Base-by-base conservation (phyloP, 2,888 invertebrate genomes). In the Geophilus truncorum region DNA sequence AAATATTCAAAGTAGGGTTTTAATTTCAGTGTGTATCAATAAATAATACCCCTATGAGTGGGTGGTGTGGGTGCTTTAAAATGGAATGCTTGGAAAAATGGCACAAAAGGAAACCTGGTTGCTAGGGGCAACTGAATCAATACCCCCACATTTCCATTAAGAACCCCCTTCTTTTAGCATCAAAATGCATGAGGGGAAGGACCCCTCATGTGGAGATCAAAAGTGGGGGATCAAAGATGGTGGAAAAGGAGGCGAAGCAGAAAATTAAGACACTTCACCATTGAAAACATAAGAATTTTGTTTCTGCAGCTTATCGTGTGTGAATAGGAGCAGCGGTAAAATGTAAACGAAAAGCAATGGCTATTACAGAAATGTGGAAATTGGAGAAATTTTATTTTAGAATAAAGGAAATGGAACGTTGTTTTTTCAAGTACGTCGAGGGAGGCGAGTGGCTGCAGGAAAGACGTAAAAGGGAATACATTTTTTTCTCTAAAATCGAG, bases 181-280 rank as follows among this genome's bases (percentile, higher is more conserved):
- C 62, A 62, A 62, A 62, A 62, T 62, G 62, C 62, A 62, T 62
- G 62, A 62, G 62, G 62, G 62, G 62, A 62, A 62, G 28, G 23
- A 62, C 62, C 62, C 45, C 62, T 62, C 62, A 62, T 62, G 62
- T 62, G 62, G 62, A 62, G 62, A 62, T 62, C 62, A 62, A 62
- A 62, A 62, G 62, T 62, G 62, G 62, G 62, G 57, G 62, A 62
- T 62, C 62, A 62, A 62, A 62, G 62, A 62, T 62, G 62, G 62
- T 25, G 23, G 62, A 25, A 62, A 62, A 62, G 62, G 62, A 62
- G 62, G 15, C 62, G 25, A 62, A 62, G 62, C 62, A 62, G 62
- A 62, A 62, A 62, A 62, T 62, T 62, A 62, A 62, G 62, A 62
- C 62, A 62, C 62, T 62, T 62, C 62, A 62, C 62, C 62, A 62